A percentile compares a stretch with the other conserved stretches of the same genome.
Evolutionary conservation across 2,113 vertebrate species (phyloP).

Genomic region (Dromas ardeola): DNA sequence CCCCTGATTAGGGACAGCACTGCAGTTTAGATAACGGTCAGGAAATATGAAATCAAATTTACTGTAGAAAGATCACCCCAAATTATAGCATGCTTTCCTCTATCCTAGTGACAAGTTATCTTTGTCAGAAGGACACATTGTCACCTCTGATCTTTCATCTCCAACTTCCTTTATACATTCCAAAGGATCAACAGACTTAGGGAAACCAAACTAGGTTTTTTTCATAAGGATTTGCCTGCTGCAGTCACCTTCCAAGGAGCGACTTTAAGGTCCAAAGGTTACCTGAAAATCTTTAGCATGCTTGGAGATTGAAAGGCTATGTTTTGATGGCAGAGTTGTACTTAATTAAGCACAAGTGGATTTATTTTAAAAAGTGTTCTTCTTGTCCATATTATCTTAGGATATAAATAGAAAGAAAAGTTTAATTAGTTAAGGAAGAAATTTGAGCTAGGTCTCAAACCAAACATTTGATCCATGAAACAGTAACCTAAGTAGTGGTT

Average conservation of each 20-base stretch:
- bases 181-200: neutral
- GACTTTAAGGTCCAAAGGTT: neutral
- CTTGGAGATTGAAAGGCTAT: neutral
- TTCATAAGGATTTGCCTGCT: neutral
- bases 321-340: neutral
- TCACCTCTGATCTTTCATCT: neutral
- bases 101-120: neutral
- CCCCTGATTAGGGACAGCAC: neutral
- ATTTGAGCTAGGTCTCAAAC: conserved; percentile 80
- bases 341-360: conserved; percentile 30
- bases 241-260: neutral
- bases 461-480: conserved; percentile 85
- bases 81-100: neutral
- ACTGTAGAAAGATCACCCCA: neutral
- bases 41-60: neutral
- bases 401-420: conserved; percentile 83
- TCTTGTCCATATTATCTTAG: conserved; percentile 53
- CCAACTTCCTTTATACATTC: neutral
- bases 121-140: neutral
- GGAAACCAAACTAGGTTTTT: neutral
- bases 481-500: conserved; percentile 87
- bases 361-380: conserved; percentile 9
- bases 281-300: neutral
- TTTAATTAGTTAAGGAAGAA: conserved; percentile 88
- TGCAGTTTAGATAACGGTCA: neutral